Evolutionary conservation across 2,113 vertebrate species (phyloP).

Genomic region (Nicator chloris): DNA sequence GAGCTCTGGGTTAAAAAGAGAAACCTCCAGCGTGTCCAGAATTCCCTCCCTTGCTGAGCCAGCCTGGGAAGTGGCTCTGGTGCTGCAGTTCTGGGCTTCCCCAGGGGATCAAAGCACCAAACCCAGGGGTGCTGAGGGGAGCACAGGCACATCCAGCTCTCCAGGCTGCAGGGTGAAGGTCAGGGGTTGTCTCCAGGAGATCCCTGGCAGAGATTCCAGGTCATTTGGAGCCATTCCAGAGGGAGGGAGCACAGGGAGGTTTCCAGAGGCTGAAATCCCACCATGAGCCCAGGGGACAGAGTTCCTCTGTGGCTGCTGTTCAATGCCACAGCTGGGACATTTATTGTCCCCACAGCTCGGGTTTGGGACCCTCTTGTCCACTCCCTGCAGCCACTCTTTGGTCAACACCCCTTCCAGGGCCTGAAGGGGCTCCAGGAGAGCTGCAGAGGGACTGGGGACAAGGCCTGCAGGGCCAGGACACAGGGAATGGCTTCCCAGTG

Average conservation of each 20-base stretch:
- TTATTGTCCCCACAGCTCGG: neutral
- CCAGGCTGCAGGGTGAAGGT: neutral
- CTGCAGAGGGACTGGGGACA: neutral
- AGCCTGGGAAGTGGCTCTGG: conserved; percentile 4
- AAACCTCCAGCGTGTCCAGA: neutral
- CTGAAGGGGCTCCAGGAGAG: neutral
- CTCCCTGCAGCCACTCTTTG: neutral
- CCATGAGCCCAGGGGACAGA: rapidly evolving
- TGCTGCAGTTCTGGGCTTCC: neutral
- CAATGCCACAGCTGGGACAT: neutral
- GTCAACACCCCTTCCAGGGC: neutral
- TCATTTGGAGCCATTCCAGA: neutral
- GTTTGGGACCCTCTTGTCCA: neutral
- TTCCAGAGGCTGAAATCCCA: neutral
- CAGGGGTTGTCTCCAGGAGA: neutral
- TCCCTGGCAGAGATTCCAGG: neutral
- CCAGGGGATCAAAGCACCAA: neutral
- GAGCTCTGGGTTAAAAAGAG: neutral
- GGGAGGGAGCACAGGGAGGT: neutral
- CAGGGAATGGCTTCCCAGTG: neutral
- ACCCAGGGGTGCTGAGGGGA: neutral
- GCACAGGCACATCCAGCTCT: neutral
- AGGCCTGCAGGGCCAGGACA: rapidly evolving
- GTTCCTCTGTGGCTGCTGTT: neutral
- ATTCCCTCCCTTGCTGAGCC: neutral